A percentile compares a stretch with the other conserved stretches of the same genome.
phyloP scores from a whole-genome alignment of 2,888 invertebrate genomes.

The Lasioglossum marginatum region DNA sequence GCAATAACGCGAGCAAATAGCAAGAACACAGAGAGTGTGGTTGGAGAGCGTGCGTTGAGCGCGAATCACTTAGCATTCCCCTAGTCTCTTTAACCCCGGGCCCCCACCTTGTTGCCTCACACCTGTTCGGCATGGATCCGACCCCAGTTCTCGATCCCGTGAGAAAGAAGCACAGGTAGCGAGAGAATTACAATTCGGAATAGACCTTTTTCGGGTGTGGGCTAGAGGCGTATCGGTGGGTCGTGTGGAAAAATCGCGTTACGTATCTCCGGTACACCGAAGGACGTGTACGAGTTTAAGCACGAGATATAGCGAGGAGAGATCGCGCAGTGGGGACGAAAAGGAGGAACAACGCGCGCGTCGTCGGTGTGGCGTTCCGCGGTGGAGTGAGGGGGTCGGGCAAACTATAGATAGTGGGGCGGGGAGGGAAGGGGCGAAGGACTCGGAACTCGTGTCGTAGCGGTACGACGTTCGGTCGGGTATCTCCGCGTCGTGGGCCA shows the following conservation, averaged over 20 bases:
- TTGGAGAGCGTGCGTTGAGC: slow-evolving; percentile 10
- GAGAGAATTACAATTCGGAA: slow-evolving; percentile 11
- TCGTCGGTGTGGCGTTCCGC: slow-evolving; percentile 3
- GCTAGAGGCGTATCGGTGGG: not conserved
- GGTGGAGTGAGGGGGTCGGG: slow-evolving; percentile 22
- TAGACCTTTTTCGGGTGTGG: slow-evolving; percentile 27
- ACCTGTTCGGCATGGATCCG: slow-evolving; percentile 33
- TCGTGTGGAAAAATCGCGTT: slow-evolving; percentile 69
- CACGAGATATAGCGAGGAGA: slow-evolving; percentile 35
- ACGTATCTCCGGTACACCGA: slow-evolving; percentile 42
- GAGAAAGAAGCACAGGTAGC: slow-evolving; percentile 33
- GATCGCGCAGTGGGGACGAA: slow-evolving; percentile 27
- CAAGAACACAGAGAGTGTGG: not conserved
- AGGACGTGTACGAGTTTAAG: slow-evolving; percentile 66
- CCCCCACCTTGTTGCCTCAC: slow-evolving; percentile 6
- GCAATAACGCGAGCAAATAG: not conserved
- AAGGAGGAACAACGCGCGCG: slow-evolving; percentile 22
- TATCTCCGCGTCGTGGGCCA: slow-evolving; percentile 69
- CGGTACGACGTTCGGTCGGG: slow-evolving; percentile 74
- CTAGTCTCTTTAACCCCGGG: slow-evolving; percentile 18
- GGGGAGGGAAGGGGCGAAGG: slow-evolving; percentile 57
- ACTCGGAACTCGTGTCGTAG: slow-evolving; percentile 75
- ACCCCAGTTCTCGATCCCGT: not conserved
- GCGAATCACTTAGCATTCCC: slow-evolving; percentile 17
- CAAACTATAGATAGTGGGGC: slow-evolving; percentile 24